These are phyloP conservation scores for Drosophila recens DNA, from an alignment of 2,888 invertebrate genomes.

Conservation along the genomic window DNA sequence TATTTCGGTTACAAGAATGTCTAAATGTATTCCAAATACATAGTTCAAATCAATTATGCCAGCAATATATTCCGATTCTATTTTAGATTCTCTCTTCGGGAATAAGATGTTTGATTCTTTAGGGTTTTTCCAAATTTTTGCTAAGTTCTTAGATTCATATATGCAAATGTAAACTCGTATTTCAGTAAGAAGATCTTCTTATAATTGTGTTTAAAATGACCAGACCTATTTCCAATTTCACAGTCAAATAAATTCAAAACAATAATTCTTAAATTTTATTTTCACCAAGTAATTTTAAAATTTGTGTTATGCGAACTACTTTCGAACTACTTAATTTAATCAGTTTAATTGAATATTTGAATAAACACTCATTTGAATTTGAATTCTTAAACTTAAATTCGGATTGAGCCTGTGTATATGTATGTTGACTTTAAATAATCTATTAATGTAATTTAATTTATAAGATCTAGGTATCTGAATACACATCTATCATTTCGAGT, in stretches of 20 bases:
- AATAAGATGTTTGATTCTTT: neutral
- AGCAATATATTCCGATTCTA: neutral
- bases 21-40: neutral
- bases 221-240: too few species aligned
- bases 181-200: too few species aligned
- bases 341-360: too few species aligned
- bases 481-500: neutral
- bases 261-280: too few species aligned
- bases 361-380: too few species aligned
- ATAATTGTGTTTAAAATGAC: too few species aligned
- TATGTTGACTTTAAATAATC: neutral
- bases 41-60: neutral
- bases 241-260: too few species aligned
- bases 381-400: neutral
- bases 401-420: neutral
- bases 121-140: neutral
- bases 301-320: too few species aligned
- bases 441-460: neutral
- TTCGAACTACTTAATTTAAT: too few species aligned
- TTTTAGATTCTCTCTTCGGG: neutral
- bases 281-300: too few species aligned
- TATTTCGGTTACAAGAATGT: neutral
- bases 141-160: too few species aligned
- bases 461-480: neutral
- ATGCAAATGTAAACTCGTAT: too few species aligned